phyloP scores from a whole-genome alignment of 23 tunicate genomes.

The Botrylloides violaceus region DNA sequence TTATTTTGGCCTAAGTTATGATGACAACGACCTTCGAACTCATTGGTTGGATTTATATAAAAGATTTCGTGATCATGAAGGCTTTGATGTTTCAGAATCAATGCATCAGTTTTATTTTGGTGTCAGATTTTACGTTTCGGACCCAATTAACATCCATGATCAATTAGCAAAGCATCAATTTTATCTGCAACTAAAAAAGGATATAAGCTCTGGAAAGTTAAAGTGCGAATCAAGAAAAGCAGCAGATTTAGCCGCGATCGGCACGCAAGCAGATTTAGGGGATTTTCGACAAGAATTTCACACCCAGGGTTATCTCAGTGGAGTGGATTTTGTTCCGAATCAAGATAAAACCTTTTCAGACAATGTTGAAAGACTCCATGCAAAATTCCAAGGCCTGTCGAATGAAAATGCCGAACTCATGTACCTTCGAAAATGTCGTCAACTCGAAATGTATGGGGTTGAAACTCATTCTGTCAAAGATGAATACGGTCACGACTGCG shows the following conservation, averaged over 20 bases:
- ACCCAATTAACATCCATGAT: conserved; percentile 70
- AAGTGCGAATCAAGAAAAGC: conserved; percentile 51
- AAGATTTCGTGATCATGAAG: conserved; percentile 51
- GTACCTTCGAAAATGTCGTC: conserved; percentile 71
- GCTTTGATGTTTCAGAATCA: conserved; percentile 33
- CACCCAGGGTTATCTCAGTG: conserved; percentile 63
- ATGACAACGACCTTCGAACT: conserved; percentile 34
- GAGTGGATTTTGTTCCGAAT: conserved; percentile 62
- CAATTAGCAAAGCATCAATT: conserved; percentile 83
- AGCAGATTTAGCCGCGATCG: conserved; percentile 73
- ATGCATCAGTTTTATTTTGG: conserved; percentile 54
- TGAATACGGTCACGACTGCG: conserved; percentile 45
- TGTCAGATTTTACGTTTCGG: conserved; percentile 71
- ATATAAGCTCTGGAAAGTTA: conserved; percentile 38
- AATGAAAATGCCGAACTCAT: conserved; percentile 73
- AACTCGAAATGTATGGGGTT: conserved; percentile 78
- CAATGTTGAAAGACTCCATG: conserved; percentile 72
- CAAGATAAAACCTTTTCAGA: conserved; percentile 71
- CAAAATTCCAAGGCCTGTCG: conserved; percentile 39
- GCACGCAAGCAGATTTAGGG: conserved; percentile 83
- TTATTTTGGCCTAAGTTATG: conserved; percentile 68
- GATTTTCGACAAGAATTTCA: conserved; percentile 53
- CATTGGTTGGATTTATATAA: conserved; percentile 59
- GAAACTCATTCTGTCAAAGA: conserved; percentile 60
- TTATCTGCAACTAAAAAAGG: conserved; percentile 81